Percentiles rank a stretch among this genome's conserved stretches.
phyloP scores from a whole-genome alignment of 2,113 vertebrate genomes.

The Gymnarchus niloticus region DNA sequence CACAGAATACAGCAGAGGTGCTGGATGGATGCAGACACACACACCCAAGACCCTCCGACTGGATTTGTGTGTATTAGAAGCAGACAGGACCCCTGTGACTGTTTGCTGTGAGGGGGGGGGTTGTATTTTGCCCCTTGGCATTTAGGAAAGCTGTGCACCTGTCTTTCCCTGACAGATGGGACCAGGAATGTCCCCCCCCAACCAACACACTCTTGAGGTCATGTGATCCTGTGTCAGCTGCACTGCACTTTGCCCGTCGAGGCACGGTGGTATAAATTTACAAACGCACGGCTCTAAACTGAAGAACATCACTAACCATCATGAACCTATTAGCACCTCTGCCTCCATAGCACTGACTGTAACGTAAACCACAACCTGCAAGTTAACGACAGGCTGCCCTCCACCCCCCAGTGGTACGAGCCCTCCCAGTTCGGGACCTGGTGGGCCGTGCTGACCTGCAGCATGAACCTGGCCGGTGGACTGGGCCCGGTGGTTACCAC shows the following conservation, averaged over 20 bases:
- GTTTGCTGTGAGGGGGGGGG: neutral
- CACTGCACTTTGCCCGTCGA: neutral
- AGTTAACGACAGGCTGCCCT: neutral
- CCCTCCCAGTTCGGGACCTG: conserved; percentile 96
- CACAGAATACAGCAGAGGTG: neutral
- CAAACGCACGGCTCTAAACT: neutral
- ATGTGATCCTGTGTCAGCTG: neutral
- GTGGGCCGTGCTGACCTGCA: conserved; percentile 92
- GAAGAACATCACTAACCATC: neutral
- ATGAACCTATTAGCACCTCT: neutral
- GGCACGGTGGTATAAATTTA: neutral
- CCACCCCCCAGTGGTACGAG: conserved; percentile 81
- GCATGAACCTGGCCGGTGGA: conserved; percentile 94
- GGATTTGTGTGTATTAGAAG: neutral
- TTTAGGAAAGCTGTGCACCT: conserved; percentile 26
- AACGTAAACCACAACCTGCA: neutral
- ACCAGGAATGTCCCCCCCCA: conserved; percentile 7
- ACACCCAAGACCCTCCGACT: neutral
- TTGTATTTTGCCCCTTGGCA: neutral
- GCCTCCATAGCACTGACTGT: neutral
- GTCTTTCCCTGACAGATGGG: conserved; percentile 23
- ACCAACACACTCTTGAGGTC: neutral
- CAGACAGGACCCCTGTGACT: neutral
- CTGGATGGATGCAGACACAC: neutral
- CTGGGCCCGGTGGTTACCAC: conserved; percentile 84